Conservation (phyloP, 2,888 invertebrate species). For the Caenorhabditis afra region DNA sequence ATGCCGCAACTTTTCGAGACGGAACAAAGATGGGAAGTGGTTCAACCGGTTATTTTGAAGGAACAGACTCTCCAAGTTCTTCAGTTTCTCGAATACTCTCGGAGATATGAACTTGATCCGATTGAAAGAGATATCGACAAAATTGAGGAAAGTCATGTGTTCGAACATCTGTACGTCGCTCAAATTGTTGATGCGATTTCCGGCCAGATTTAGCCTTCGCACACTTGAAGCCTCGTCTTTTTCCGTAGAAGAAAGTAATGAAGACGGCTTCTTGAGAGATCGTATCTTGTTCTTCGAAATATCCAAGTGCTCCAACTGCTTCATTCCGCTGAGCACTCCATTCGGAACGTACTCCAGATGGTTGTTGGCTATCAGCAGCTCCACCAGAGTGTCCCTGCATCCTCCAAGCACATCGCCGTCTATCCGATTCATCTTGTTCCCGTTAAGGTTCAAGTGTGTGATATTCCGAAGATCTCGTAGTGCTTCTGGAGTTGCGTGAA, state of each 20-base stretch:
- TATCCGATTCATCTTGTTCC: conserved; percentile 85
- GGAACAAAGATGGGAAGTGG: conserved; percentile 88
- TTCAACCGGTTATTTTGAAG: conserved; percentile 86
- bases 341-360: conserved; percentile 82
- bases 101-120: conserved; percentile 87
- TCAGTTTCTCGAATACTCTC: conserved; percentile 87
- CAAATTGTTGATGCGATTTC: conserved; percentile 64
- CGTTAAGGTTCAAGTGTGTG: conserved; percentile 90
- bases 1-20: conserved; percentile 88
- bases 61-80: conserved; percentile 88
- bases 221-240: conserved; percentile 61
- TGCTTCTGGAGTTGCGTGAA: conserved; percentile 88
- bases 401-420: conserved; percentile 81
- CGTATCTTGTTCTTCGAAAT: conserved; percentile 78
- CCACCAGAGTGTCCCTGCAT: conserved; percentile 70
- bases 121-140: conserved; percentile 90
- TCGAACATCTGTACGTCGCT: conserved; percentile 85
- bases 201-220: conserved; percentile 76
- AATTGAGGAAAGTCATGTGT: conserved; percentile 88
- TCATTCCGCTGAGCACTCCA: conserved; percentile 66
- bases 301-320: conserved; percentile 84
- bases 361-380: conserved; percentile 84
- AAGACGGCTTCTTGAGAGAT: conserved; percentile 57
- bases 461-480: conserved; percentile 90
- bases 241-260: too few species aligned